These are phyloP conservation scores for Emydoidea blandingii DNA, from an alignment of 2,797 vertebrate genomes.

Conservation along the genomic window DNA sequence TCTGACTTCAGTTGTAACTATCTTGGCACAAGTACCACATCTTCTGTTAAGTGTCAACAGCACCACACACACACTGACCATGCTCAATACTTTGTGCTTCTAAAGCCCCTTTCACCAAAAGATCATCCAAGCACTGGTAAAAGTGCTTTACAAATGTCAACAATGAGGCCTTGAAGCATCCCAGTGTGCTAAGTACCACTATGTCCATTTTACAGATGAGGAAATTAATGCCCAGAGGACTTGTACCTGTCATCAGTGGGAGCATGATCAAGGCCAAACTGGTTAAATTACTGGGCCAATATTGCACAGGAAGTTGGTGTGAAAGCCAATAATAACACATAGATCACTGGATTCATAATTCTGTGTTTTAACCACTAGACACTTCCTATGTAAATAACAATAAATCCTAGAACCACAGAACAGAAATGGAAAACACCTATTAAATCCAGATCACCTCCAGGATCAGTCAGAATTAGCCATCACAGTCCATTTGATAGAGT, in stretches of 20 bases:
- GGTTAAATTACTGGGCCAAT: neutral
- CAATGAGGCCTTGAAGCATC: neutral
- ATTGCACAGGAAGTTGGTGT: neutral
- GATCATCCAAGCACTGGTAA: neutral
- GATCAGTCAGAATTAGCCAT: neutral
- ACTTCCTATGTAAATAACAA: neutral
- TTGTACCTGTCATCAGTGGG: neutral
- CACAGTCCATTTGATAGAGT: rapidly evolving
- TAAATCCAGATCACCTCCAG: neutral
- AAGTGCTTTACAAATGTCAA: rapidly evolving
- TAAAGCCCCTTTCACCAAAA: neutral
- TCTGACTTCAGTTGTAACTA: neutral
- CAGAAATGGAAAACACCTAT: neutral
- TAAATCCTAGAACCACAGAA: rapidly evolving
- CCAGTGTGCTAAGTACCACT: neutral
- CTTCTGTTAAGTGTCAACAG: rapidly evolving
- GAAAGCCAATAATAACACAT: neutral
- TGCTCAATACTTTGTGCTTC: neutral
- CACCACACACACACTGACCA: neutral
- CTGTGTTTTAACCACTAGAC: neutral
- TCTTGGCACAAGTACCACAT: rapidly evolving
- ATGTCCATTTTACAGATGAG: neutral
- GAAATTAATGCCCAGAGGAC: neutral
- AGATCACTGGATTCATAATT: rapidly evolving
- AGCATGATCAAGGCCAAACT: neutral